Evolutionary conservation across 2,113 vertebrate species (phyloP).

Genomic region (Menidia beryllina): DNA sequence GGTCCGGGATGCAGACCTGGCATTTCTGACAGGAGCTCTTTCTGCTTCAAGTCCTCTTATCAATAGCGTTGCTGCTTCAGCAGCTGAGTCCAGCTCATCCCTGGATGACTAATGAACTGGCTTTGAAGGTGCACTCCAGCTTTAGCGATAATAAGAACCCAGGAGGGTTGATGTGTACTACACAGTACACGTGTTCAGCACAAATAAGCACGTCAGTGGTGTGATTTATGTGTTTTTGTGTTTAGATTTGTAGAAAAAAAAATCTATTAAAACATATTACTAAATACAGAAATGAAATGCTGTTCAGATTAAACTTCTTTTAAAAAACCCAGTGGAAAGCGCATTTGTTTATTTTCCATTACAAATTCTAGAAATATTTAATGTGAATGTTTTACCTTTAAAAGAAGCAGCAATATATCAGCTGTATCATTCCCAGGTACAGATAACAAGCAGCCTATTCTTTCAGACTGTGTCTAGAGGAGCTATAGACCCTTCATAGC

Average conservation of each 20-base stretch:
- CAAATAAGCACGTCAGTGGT: conserved; percentile 4
- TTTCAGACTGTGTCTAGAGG: conserved; percentile 6
- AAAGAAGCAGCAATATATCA: conserved; percentile 9
- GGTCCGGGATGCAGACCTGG: neutral
- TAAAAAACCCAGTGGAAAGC: neutral
- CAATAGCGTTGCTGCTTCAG: conserved; percentile 45
- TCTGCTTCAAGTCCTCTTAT: conserved; percentile 62
- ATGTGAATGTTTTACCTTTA: neutral
- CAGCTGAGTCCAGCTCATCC: conserved; percentile 45
- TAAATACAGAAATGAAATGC: neutral
- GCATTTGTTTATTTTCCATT: neutral
- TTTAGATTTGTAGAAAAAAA: conserved; percentile 6
- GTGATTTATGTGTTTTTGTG: conserved; percentile 11
- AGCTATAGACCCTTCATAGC: conserved; percentile 12
- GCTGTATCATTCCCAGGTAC: conserved; percentile 12
- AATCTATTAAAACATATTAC: neutral
- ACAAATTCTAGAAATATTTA: neutral
- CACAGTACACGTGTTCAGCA: conserved; percentile 7
- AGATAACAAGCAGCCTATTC: conserved; percentile 38
- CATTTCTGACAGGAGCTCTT: conserved; percentile 54
- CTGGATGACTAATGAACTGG: conserved; percentile 67
- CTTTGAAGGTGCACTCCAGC: conserved; percentile 55
- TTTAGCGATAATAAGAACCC: conserved; percentile 70
- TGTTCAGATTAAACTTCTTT: neutral
- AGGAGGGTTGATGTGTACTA: conserved; percentile 44